A percentile compares a stretch with the other conserved stretches of the same genome.
phyloP scores from a whole-genome alignment of 2,888 invertebrate genomes.

The Macropis europaea region DNA sequence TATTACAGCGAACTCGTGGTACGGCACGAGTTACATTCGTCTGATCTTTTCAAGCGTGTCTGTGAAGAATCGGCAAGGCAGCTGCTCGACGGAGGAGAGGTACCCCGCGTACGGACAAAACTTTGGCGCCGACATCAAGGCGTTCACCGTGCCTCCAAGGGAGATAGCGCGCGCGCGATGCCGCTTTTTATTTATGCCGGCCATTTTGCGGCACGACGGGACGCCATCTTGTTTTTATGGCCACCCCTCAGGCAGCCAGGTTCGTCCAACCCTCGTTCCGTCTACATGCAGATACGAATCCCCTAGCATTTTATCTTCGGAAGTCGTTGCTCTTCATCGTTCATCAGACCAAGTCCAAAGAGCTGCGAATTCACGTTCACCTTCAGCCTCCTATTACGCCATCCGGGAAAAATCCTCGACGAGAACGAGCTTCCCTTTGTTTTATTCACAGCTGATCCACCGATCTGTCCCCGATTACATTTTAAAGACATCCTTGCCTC shows the following conservation, averaged over 20 bases:
- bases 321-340: constrained; percentile 40
- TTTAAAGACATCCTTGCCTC: constrained; percentile 45
- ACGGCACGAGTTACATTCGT: too few relatives aligned
- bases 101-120: constrained; percentile 12
- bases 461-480: constrained; percentile 57
- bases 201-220: constrained; percentile 73
- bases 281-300: constrained; percentile 67
- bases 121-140: constrained; percentile 25
- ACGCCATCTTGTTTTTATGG: constrained; percentile 77
- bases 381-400: background rate
- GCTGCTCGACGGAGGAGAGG: background rate
- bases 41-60: too few relatives aligned
- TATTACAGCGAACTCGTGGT: too few relatives aligned
- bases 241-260: constrained; percentile 43
- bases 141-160: constrained; percentile 20
- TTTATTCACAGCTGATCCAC: constrained; percentile 59
- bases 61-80: background rate
- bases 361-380: constrained; percentile 28
- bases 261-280: constrained; percentile 36
- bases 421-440: constrained; percentile 27
- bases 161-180: constrained; percentile 19
- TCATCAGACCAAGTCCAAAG: constrained; percentile 47
- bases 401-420: background rate
- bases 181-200: constrained; percentile 72
- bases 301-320: constrained; percentile 53